Percentiles rank a stretch among this genome's conserved stretches.
Conservation (phyloP, 92 coral and sea anemone genomes). For the Heliopora coerulea region DNA sequence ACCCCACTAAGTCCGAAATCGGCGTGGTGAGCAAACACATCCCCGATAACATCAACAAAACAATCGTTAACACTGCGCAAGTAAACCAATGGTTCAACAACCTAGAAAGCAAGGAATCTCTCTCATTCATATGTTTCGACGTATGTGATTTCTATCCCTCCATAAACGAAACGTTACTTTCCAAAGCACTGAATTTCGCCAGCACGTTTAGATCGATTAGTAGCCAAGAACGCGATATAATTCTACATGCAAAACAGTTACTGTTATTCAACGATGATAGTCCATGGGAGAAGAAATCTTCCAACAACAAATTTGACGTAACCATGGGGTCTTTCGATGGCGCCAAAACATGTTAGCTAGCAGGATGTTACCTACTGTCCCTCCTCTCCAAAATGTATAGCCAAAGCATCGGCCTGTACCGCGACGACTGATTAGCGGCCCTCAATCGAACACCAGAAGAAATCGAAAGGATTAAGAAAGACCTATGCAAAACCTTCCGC, state of each 20-base stretch:
- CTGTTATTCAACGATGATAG: neutral
- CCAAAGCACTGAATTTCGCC: neutral
- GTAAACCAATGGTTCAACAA: conserved; percentile 42
- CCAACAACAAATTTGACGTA: neutral
- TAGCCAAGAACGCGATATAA: neutral
- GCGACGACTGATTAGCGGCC: too few species aligned
- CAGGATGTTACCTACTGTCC: neutral
- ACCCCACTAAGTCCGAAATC: conserved; percentile 43
- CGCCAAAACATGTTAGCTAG: neutral
- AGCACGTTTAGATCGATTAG: neutral
- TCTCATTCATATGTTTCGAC: neutral
- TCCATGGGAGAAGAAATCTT: neutral
- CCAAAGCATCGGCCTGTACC: too few species aligned
- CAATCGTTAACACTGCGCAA: conserved; percentile 14
- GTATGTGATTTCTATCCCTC: neutral
- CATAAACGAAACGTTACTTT: neutral
- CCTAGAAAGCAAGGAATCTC: neutral
- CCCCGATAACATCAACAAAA: conserved; percentile 41
- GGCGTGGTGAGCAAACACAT: conserved; percentile 45
- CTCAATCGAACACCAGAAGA: too few species aligned
- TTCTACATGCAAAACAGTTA: neutral
- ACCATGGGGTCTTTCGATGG: neutral
- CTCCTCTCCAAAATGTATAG: too few species aligned
- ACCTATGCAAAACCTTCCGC: too few species aligned
- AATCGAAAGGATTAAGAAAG: too few species aligned